Base-by-base conservation (phyloP, 2,888 invertebrate genomes). In the Muschampia staudingeri region DNA sequence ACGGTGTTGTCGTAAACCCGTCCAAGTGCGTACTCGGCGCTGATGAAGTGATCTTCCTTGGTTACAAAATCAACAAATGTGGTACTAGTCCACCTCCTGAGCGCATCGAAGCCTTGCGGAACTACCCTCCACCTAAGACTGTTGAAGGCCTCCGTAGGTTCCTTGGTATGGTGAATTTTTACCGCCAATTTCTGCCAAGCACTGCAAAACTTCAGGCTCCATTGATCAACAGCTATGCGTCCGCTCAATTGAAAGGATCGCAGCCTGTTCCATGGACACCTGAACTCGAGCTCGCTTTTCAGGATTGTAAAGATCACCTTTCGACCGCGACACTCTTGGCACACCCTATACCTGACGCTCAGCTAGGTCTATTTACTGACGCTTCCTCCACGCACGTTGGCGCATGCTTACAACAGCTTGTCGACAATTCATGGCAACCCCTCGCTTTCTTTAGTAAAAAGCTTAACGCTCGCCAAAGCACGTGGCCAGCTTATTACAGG, bases 361-460 rank as follows among this genome's bases (percentile, higher is more conserved):
- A 30, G 16, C 76, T 76, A 1, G 76, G 76, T 19, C 67, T 76
- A 9, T 76, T 76, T n/a, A 76, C 76, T 9, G 76, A 76, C 44
- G 76, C 76, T 7, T 76, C 76, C 25, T 65, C 65, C 76, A 48
- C 30, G 0, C 84, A 84, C 4, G 44, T 86, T 1, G 87, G 85
- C 7, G 73, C 86, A 0, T 81, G 82, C 9, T 61, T 88, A 1
- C 87, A 87, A 37, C 86, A 87, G 11, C 14, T 9, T 0, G 34
- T 77, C 1, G 42, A 80, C 7, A 52, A 25, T 2, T 9, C 80
- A 0, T 88, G 89, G 87, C 37, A 76, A 9, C 87, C 88, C 0
- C 70, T 88, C 5, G 88, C 86, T 0, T 87, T 85, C 40, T 87
- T 67, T 34, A 67, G 67, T 34, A 67, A 67, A 34, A 67, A 67